Base-by-base conservation (phyloP, 2,888 invertebrate genomes). In the Cotesia congregata region DNA sequence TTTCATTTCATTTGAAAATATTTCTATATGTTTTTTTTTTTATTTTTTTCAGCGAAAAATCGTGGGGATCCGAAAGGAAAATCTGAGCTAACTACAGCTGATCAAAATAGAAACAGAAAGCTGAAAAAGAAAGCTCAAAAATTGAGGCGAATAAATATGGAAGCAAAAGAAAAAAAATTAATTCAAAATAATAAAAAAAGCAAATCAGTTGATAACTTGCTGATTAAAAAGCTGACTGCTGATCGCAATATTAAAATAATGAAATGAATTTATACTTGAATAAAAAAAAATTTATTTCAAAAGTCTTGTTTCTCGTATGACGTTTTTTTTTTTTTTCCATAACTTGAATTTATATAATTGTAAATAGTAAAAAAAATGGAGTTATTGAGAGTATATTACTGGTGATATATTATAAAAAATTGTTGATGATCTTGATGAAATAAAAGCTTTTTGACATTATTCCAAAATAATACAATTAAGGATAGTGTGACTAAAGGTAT, bases 61-160 rank as follows among this genome's bases (percentile, higher is more conserved):
- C 90, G 88, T 68, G 91, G 91, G n/a, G 91, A 92, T 68, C 72
- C 92, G 75, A 91, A 92, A 81, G 95, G 95, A 38, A 94, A 94
- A 89, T 93, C 93, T 9, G 99, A 99, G 90, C 92, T 95, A 78
- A 94, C 30, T 3, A 30, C 30, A 30, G 0, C 94, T 0, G 91
- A 92, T 74, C 96, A 98, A 0, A 98, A 98, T 86, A 96, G 94
- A 89, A 97, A 97, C 82, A 93, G 98, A 70, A 96, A 96, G 82
- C 91, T 94, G 88, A 97, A 97, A 91, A 98, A 98, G 90, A 91
- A 93, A 69, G 93, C 93, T 78, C 96, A 97, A 86, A 91, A 91
- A 50, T 90, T 91, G 77, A 88, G 92, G 77, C 87, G 93, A 86
- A 86, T 91, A 85, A 86, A 88, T 38, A 78, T 90, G 83, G 90